These are phyloP conservation scores for Sycophaga agraensis DNA, from an alignment of 1,140 invertebrate species.

Conservation along the genomic window DNA sequence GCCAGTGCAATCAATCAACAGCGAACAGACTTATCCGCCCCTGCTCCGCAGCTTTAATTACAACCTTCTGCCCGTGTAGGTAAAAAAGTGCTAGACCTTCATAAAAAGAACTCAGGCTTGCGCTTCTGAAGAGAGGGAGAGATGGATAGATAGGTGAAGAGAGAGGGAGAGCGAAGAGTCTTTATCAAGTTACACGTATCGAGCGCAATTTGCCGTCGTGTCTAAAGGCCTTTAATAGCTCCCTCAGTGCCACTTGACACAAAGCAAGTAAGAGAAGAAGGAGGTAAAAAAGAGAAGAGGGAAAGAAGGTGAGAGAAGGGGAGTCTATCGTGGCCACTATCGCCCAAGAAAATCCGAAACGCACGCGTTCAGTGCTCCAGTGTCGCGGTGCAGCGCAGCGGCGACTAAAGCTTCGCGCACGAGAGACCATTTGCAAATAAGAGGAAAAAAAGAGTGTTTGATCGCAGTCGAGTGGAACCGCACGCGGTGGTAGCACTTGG, in stretches of 20 bases:
- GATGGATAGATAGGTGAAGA: neutral
- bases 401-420: no score
- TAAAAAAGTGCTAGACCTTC: conserved; percentile 10
- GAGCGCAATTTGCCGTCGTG: conserved; percentile 23
- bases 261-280: conserved; percentile 8
- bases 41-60: neutral
- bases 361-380: no score
- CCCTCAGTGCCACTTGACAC: conserved; percentile 19
- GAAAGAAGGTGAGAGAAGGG: neutral
- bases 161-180: neutral
- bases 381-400: no score
- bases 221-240: conserved; percentile 27
- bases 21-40: neutral
- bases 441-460: neutral
- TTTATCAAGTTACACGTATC: conserved; percentile 25
- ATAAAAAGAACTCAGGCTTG: neutral
- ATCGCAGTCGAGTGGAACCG: conserved; percentile 14
- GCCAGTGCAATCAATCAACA: neutral
- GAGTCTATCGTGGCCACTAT: neutral
- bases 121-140: no score
- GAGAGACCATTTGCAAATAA: conserved; percentile 10
- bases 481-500: neutral
- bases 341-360: conserved; percentile 18
- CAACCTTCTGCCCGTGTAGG: neutral
- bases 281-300: neutral